phyloP scores from a whole-genome alignment of 1,140 invertebrate species.

The Theocolax elegans region DNA sequence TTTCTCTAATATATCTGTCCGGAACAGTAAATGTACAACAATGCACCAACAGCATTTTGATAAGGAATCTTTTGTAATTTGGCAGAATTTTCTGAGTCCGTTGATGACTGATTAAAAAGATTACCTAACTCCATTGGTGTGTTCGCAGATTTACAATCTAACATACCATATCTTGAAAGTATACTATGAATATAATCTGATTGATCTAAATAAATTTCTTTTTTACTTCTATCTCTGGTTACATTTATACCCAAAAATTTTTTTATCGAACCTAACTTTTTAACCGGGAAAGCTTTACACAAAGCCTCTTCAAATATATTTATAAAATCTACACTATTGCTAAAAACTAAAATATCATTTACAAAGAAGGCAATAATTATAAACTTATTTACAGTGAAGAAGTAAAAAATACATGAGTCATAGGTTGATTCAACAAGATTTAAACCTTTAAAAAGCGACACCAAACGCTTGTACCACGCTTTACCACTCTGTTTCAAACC shows the following conservation, averaged over 20 bases:
- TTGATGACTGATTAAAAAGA: background rate
- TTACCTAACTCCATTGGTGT: background rate
- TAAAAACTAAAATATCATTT: background rate
- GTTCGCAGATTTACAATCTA: background rate
- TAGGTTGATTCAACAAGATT: background rate
- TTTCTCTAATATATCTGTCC: too few relatives aligned
- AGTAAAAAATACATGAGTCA: background rate
- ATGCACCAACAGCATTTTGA: background rate
- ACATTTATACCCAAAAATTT: background rate
- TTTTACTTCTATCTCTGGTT: background rate
- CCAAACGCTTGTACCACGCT: background rate
- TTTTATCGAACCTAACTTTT: background rate
- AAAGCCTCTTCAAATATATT: too few relatives aligned
- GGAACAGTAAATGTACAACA: background rate
- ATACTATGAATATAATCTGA: background rate
- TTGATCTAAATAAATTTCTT: background rate
- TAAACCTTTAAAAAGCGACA: background rate
- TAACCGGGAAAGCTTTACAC: too few relatives aligned
- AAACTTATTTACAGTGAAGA: too few relatives aligned
- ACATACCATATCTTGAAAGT: background rate
- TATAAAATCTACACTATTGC: background rate
- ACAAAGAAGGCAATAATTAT: background rate
- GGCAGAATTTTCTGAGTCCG: background rate
- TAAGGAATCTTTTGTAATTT: background rate
- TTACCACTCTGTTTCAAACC: background rate